phyloP scores from a whole-genome alignment of 2,113 vertebrate genomes.

The Melanostigma gelatinosum region DNA sequence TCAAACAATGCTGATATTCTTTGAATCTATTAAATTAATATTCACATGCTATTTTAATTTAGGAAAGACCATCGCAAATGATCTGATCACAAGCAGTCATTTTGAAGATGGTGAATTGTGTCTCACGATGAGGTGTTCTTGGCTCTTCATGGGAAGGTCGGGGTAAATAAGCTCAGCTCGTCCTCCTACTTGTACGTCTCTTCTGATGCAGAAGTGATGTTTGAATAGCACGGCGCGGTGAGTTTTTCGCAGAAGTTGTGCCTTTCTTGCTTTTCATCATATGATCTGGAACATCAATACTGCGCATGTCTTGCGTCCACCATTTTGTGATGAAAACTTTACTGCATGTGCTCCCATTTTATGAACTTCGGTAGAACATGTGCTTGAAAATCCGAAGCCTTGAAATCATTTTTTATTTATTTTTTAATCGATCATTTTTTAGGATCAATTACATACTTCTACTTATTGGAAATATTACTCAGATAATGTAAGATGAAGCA shows the following conservation, averaged over 20 bases:
- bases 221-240: background rate
- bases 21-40: background rate
- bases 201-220: constrained; percentile 6
- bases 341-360: constrained; percentile 72
- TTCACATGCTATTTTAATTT: background rate
- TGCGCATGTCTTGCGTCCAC: constrained; percentile 68
- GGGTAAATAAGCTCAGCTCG: constrained; percentile 15
- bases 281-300: constrained; percentile 34
- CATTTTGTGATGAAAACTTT: constrained; percentile 72
- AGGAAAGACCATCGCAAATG: background rate
- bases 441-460: background rate
- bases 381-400: constrained; percentile 17
- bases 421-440: background rate
- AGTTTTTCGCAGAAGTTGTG: constrained; percentile 9
- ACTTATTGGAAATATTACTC: background rate
- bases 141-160: background rate
- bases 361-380: constrained; percentile 38
- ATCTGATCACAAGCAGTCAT: background rate
- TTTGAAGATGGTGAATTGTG: background rate
- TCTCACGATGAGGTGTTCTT: background rate
- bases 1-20: background rate
- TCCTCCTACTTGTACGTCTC: constrained; percentile 10
- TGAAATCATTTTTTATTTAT: constrained; percentile 7
- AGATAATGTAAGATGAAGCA: background rate
- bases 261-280: constrained; percentile 24